Base-by-base conservation (phyloP, 1,140 invertebrate species). In the Rhyzopertha dominica region DNA sequence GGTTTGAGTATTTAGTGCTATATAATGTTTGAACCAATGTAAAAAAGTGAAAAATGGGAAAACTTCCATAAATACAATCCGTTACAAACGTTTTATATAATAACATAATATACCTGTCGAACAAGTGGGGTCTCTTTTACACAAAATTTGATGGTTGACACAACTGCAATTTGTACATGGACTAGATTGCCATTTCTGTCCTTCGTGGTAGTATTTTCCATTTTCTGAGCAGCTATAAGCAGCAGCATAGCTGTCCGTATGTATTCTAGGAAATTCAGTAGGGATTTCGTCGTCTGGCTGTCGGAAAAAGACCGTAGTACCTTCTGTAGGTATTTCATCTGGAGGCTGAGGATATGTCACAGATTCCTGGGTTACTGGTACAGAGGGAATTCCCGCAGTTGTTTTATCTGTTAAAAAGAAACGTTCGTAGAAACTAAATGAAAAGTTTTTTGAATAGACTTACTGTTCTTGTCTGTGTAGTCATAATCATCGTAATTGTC, bases 91-190 rank as follows among this genome's bases (percentile, higher is more conserved):
- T 23, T 31, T 29, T 9, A 32, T 19, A 16, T 22, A 47, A 13
- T 42, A 14, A 32, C 54, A 32, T 43, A 16, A 44, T 39, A 26
- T 19, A 29, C 39, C 35, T 56, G 41, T 49, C 35, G 51, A 38
- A 44, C 67, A 73, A 12, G 43, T 58, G 5, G 58, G 47, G 35
- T 55, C 64, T 17, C 63, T 63, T 25, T 59, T 53, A 50, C 82
- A 85, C 40, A 74, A 74, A 20, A 80, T 73, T 16, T 72, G 66
- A 4, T 79, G 77, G 9, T 56, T 48, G 26, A 58, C 62, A 56
- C 83, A 86, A 32, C 69, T 69, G 58, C 83, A 85, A 16, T 74
- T 67, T 0, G 78, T 79, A 62, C 83, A 85, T 42, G 71, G 70
- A 59, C 80, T 77, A 4, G 76, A 68, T 51, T 72, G 73, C 80